phyloP scores from a whole-genome alignment of 2,113 vertebrate genomes.

The Zosterops pallidus region DNA sequence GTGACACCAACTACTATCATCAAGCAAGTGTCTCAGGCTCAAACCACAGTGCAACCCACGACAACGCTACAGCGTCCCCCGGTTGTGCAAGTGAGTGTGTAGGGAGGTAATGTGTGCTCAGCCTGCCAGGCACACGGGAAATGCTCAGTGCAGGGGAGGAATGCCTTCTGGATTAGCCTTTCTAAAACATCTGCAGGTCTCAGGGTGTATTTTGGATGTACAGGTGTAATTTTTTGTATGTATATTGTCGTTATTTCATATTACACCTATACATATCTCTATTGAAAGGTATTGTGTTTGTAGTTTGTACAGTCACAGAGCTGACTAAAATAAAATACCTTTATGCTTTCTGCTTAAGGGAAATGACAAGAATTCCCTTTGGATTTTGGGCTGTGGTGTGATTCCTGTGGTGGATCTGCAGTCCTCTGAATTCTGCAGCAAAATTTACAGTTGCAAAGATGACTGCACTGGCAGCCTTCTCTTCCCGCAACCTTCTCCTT shows the following conservation, averaged over 20 bases:
- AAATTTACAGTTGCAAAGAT: not conserved
- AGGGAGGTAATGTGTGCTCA: not conserved
- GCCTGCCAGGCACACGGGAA: not conserved
- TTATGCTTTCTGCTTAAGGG: not conserved
- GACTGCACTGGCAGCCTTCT: not conserved
- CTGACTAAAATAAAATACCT: not conserved
- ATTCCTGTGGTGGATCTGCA: not conserved
- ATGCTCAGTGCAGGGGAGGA: not conserved
- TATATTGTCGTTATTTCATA: not conserved
- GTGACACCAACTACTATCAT: constrained; percentile 90
- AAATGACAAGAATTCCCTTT: not conserved
- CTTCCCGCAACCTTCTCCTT: not conserved
- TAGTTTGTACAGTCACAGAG: not conserved
- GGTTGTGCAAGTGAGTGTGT: constrained; percentile 84
- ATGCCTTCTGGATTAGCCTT: not conserved
- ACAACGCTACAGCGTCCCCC: constrained; percentile 88
- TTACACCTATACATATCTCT: not conserved
- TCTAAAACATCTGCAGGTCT: not conserved
- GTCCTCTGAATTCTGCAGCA: not conserved
- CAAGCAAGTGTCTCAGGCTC: constrained; percentile 87
- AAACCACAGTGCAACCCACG: constrained; percentile 84
- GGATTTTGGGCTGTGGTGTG: not conserved
- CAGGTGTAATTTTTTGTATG: not conserved
- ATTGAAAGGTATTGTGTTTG: not conserved
- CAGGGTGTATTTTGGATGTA: not conserved